Evolutionary conservation across 2,113 vertebrate genomes (phyloP).

Genomic region (Brachirus orientalis): DNA sequence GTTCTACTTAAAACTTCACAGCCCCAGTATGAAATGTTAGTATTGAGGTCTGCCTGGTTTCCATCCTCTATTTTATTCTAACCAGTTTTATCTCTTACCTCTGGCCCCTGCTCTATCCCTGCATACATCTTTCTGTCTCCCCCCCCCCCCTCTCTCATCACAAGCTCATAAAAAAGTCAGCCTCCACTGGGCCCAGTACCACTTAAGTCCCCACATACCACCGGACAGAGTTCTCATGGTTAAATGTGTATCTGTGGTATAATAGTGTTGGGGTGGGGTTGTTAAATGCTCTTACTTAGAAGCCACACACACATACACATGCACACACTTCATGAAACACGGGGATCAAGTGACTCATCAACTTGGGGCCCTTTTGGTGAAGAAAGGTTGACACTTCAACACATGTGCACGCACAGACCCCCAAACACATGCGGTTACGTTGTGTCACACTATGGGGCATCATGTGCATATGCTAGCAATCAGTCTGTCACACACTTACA

Average conservation of each 20-base stretch:
- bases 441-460: slow-evolving; percentile 9
- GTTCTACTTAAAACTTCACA: slow-evolving; percentile 40
- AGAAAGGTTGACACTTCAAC: slow-evolving; percentile 50
- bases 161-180: slow-evolving; percentile 25
- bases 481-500: slow-evolving; percentile 57
- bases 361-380: slow-evolving; percentile 26
- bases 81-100: slow-evolving; percentile 38
- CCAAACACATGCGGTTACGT: slow-evolving; percentile 14
- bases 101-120: slow-evolving; percentile 21
- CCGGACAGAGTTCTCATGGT: slow-evolving; percentile 27
- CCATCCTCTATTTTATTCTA: slow-evolving; percentile 23
- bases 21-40: slow-evolving; percentile 44
- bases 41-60: slow-evolving; percentile 30
- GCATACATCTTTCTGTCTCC: slow-evolving; percentile 2
- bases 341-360: slow-evolving; percentile 37
- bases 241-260: slow-evolving; percentile 25
- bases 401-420: slow-evolving; percentile 11
- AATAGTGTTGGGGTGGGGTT: slow-evolving; percentile 36
- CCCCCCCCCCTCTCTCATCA: background rate
- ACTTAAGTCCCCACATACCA: slow-evolving; percentile 19
- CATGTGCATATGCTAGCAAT: slow-evolving; percentile 40
- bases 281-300: slow-evolving; percentile 52
- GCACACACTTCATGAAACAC: background rate
- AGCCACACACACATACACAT: slow-evolving; percentile 18
- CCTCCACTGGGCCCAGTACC: slow-evolving; percentile 6